Evolutionary conservation across 2,888 invertebrate species (phyloP).

Genomic region (Epirrhoe alternata): DNA sequence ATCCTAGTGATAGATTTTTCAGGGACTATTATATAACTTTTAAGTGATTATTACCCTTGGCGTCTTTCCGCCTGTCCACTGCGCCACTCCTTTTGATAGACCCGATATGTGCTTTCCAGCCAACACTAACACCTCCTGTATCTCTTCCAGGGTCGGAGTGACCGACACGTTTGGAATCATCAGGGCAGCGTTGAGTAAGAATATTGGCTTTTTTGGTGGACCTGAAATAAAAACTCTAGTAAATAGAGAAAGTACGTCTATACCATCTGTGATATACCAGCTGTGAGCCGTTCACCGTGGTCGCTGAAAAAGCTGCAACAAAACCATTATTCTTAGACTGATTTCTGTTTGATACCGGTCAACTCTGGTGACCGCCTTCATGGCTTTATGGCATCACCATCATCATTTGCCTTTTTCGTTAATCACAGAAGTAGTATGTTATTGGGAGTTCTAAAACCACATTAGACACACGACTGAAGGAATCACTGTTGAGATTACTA

Average conservation of each 20-base stretch:
- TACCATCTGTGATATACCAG: neutral
- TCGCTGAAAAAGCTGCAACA: too few relatives aligned
- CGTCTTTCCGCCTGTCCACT: conserved; percentile 93
- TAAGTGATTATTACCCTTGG: conserved; percentile 61
- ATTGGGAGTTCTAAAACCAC: too few relatives aligned
- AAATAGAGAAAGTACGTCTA: neutral
- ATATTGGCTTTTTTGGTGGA: conserved; percentile 87
- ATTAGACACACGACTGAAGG: too few relatives aligned
- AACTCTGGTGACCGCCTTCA: too few relatives aligned
- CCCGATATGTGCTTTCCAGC: conserved; percentile 94
- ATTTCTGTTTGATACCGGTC: too few relatives aligned
- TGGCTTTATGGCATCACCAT: too few relatives aligned
- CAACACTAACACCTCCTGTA: conserved; percentile 93
- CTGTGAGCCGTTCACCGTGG: neutral
- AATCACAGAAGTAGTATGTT: too few relatives aligned
- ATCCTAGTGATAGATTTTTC: too few relatives aligned
- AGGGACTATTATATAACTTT: too few relatives aligned
- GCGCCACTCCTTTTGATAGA: conserved; percentile 95
- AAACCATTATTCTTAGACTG: too few relatives aligned
- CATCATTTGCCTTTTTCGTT: too few relatives aligned
- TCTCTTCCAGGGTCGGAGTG: conserved; percentile 94
- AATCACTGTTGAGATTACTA: too few relatives aligned
- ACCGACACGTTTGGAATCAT: conserved; percentile 95
- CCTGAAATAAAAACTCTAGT: conserved; percentile 45
- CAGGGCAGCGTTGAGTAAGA: conserved; percentile 92